Percentiles rank a stretch among this genome's conserved stretches.
phyloP scores from a whole-genome alignment of 1,140 invertebrate species.

The Drosophila orosa region DNA sequence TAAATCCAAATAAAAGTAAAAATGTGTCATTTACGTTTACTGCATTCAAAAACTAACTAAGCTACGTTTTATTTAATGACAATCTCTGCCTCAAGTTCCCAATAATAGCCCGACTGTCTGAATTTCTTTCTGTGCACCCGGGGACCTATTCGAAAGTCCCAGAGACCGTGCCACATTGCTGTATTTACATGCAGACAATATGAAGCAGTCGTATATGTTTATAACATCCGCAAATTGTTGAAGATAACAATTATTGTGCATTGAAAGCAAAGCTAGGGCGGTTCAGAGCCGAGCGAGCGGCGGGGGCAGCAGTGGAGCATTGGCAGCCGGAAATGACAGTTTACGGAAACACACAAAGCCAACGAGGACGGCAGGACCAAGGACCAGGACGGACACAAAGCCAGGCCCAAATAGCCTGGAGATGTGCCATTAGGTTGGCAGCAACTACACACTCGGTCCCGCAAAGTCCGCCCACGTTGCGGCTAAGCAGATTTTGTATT shows the following conservation, averaged over 20 bases:
- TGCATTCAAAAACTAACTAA: background rate
- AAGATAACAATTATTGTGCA: conserved; percentile 83
- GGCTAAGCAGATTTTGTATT: conserved; percentile 51
- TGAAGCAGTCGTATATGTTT: conserved; percentile 80
- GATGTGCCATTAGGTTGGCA: conserved; percentile 73
- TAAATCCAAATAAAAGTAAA: background rate
- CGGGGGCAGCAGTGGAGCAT: conserved; percentile 19
- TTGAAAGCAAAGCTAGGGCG: conserved; percentile 66
- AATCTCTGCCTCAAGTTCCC: background rate
- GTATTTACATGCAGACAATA: conserved; percentile 82
- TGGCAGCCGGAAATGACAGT: conserved; percentile 74
- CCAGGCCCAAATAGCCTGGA: conserved; percentile 74
- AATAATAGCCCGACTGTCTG: background rate
- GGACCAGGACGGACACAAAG: conserved; percentile 47
- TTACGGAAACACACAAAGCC: conserved; percentile 73
- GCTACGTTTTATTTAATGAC: background rate
- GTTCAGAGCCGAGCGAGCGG: background rate
- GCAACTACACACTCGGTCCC: conserved; percentile 49
- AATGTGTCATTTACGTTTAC: background rate
- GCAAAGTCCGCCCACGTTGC: conserved; percentile 42
- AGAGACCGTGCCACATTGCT: conserved; percentile 56
- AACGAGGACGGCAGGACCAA: conserved; percentile 33
- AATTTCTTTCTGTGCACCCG: conserved; percentile 1
- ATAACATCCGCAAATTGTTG: conserved; percentile 82
- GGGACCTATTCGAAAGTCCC: conserved; percentile 19